Evolutionary conservation across 1,140 invertebrate genomes (phyloP).

Genomic region (Sarcophaga peregrina): DNA sequence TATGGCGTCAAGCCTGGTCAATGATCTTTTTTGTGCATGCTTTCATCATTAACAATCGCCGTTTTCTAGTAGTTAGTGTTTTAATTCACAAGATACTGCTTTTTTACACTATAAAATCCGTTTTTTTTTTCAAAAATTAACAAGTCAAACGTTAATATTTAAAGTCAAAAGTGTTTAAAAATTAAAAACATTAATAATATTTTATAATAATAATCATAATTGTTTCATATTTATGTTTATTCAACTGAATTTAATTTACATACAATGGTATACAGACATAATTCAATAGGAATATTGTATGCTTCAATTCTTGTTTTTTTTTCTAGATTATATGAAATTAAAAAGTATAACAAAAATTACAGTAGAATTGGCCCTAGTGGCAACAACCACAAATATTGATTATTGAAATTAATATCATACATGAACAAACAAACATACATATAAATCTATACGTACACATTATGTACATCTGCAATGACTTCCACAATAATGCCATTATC

Average conservation of each 20-base stretch:
- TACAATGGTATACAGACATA: background rate
- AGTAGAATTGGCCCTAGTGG: background rate
- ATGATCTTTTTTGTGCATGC: too few species aligned
- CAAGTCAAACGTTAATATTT: too few species aligned
- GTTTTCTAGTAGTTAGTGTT: too few species aligned
- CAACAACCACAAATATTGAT: constrained; percentile 15
- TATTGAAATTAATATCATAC: background rate
- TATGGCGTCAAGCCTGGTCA: too few species aligned
- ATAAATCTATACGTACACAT: too few species aligned
- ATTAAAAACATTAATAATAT: background rate
- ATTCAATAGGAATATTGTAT: background rate
- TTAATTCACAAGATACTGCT: too few species aligned
- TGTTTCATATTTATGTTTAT: background rate
- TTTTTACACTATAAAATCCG: too few species aligned
- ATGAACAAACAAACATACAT: too few species aligned
- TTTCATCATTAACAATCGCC: too few species aligned
- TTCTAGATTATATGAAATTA: background rate
- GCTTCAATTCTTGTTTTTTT: background rate
- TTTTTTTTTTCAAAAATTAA: too few species aligned
- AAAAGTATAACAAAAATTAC: background rate
- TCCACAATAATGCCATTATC: background rate
- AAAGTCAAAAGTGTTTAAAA: too few species aligned
- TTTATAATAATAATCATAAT: background rate
- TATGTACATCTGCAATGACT: too few species aligned
- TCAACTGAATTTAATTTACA: constrained; percentile 2